Base-by-base conservation (phyloP, 2,113 vertebrate genomes). In the Pachypanchax playfairii region DNA sequence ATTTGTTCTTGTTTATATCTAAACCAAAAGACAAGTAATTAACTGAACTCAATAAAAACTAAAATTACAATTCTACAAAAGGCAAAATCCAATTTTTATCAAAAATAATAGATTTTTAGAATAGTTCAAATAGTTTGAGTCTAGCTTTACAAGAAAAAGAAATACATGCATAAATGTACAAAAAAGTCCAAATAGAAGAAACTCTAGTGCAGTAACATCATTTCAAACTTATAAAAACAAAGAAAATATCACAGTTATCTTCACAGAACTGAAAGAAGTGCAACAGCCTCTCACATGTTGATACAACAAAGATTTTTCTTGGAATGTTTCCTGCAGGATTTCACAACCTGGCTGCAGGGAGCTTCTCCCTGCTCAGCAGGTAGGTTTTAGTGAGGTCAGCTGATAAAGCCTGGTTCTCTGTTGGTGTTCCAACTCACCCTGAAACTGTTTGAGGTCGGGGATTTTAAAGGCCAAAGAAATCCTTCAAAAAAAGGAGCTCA, bases 351-450 rank as follows among this genome's bases (percentile, higher is more conserved):
- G 44, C 49, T 24, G 15, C 44, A 57, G 55, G 54, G 39, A 71
- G 65, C 50, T 55, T 10, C 47, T 54, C 55, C 50, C 43, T 35
- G 26, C 36, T 38, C 57, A 50, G 21, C 47, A 39, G 50, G 50
- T 20, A 52, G 67, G 50, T 43, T 61, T 72, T 29, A 70, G 62
- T 20, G 41, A 62, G 46, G 57, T 35, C 22, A 55, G 24, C 22
- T 35, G 55, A 57, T 38, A 46, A 52, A 41, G 33, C 43, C 47
- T 11, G 38, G 21, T 50, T 69, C 18, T 0, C 29, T 43, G 42
- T 35, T 36, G 36, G 44, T 15, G 38, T 18, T 65, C 44, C 29
- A 51, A n/a, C 38, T 83, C 18, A 47, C 61, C 31, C 58, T 22
- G 28, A 61, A 24, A 47, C n/a, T 62, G 59, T 35, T 53, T 33